phyloP scores from a whole-genome alignment of 2,797 vertebrate species.

The Tiaroga cobitis region DNA sequence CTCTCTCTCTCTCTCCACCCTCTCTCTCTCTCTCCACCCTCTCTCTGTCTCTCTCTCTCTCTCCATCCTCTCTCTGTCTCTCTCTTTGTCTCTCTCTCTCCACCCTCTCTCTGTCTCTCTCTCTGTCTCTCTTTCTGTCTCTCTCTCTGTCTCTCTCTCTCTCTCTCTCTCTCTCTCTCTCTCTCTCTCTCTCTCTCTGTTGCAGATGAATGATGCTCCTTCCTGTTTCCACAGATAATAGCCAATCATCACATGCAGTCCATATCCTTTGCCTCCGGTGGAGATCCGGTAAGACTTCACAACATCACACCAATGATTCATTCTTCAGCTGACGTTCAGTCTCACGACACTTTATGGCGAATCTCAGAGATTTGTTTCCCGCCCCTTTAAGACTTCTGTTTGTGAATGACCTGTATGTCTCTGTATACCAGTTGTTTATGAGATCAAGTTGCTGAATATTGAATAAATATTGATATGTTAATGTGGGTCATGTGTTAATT shows the following conservation, averaged over 20 bases:
- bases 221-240: conserved; percentile 86
- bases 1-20: no score
- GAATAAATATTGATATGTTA: background rate
- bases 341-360: background rate
- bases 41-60: no score
- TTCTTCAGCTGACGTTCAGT: conserved; percentile 9
- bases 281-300: conserved; percentile 88
- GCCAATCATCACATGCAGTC: conserved; percentile 99
- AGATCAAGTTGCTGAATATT: background rate
- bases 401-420: background rate
- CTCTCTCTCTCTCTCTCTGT: background rate
- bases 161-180: background rate
- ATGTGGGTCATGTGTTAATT: no score
- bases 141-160: background rate
- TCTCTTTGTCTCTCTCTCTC: background rate
- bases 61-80: no score
- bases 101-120: background rate
- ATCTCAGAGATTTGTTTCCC: background rate
- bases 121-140: background rate
- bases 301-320: background rate
- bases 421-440: background rate
- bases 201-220: conserved; percentile 40
- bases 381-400: background rate
- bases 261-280: conserved; percentile 97
- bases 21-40: no score